Conservation (phyloP, 2,797 vertebrate genomes). For the Bovichtus variegatus region DNA sequence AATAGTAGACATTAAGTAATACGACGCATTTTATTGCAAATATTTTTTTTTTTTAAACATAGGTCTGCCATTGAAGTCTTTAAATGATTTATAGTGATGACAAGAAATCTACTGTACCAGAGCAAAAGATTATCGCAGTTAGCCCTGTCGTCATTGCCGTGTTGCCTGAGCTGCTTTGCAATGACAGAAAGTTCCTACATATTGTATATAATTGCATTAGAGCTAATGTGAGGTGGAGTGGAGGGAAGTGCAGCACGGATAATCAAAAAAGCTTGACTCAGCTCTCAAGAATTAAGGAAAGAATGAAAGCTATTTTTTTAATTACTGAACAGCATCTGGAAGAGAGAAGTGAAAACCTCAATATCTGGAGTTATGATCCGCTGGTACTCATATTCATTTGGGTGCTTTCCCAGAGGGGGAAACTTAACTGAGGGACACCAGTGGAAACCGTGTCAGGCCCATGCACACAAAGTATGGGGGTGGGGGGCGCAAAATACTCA, state of each 20-base stretch:
- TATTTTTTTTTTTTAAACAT: too few relatives aligned
- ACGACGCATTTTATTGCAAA: background rate
- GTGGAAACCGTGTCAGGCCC: slow-evolving; percentile 51
- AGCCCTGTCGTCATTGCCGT: background rate
- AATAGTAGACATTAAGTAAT: background rate
- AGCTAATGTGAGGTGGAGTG: slow-evolving; percentile 39
- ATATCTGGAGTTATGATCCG: slow-evolving; percentile 77
- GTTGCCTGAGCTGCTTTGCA: slow-evolving; percentile 8
- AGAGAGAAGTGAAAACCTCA: slow-evolving; percentile 78
- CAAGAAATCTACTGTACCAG: background rate
- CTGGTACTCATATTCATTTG: slow-evolving; percentile 75
- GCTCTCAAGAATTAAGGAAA: slow-evolving; percentile 77
- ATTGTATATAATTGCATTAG: slow-evolving; percentile 56
- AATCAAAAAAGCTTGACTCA: slow-evolving; percentile 65
- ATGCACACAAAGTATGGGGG: background rate
- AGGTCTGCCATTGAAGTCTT: too few relatives aligned
- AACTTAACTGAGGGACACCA: slow-evolving; percentile 44
- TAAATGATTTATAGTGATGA: slow-evolving; percentile 1
- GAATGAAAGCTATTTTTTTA: slow-evolving; percentile 84
- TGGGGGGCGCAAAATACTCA: slow-evolving; percentile 18
- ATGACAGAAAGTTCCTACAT: slow-evolving; percentile 33
- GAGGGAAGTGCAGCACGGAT: slow-evolving; percentile 39
- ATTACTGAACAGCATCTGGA: slow-evolving; percentile 82
- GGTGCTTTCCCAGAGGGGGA: slow-evolving; percentile 57
- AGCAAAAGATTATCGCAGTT: slow-evolving; percentile 1